Evolutionary conservation across 2,797 vertebrate genomes (phyloP), one percentile per base, ranked within the genome.

Genomic region (Bradypodion ventrale): DNA sequence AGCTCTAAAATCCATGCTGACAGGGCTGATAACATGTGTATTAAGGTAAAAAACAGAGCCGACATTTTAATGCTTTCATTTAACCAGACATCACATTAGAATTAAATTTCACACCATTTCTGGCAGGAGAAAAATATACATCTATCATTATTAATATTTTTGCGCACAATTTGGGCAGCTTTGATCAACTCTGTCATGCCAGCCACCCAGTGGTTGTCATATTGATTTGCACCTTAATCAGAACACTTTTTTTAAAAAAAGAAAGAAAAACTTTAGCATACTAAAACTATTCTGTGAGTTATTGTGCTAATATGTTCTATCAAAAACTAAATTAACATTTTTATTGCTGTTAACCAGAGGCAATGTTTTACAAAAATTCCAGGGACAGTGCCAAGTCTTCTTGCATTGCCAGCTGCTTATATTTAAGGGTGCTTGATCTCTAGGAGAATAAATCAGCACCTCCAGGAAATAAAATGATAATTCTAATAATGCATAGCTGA

Each of bases 271-370:
- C 90, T 93, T 94, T 78, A 93, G 83, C 88, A 93, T 90, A 92
- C 73, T 72, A 87, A 94, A 92, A 95, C 74, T 85, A 37, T 91
- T 93, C 88, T 93, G 72, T 89, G 83, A 90, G 89, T 93, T 95
- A 91, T 87, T 93, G 94, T 93, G 90, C 87, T 94, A 94, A 94
- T 94, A 93, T 83, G 35, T 84, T 87, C 87, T 93, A 94, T 92
- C 91, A 93, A 94, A 94, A 88, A 90, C 81, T 91, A 93, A 94
- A 94, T 93, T 95, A 95, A 92, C 89, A 94, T 94, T 94, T n/a
- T 96, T 91, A 87, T 85, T 25, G 12, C 84, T 87, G 27, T 87
- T 95, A 94, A 95, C 92, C 81, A 91, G 85, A 91, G 85, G 90
- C 79, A 83, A 89, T 77, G 52, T 62, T 87, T 92, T 78, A 80